Evolutionary conservation across 2,888 invertebrate species (phyloP).

Genomic region (Pomacea canaliculata): DNA sequence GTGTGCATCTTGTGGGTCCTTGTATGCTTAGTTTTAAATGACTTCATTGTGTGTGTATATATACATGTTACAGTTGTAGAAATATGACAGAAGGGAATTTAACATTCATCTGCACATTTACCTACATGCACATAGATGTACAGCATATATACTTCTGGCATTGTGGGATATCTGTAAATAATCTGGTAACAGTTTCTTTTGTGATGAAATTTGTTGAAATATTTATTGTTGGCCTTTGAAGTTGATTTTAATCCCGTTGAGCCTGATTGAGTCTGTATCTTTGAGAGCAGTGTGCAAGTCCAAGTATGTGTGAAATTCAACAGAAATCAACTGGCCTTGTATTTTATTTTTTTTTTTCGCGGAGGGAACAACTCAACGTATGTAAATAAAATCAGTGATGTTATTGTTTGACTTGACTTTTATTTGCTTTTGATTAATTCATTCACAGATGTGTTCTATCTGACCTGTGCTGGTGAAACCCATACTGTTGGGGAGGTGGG

Average conservation of each 20-base stretch:
- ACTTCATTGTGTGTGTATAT: too few relatives aligned
- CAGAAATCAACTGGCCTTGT: background rate
- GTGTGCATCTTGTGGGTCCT: too few relatives aligned
- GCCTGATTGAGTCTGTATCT: background rate
- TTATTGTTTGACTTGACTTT: background rate
- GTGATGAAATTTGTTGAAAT: background rate
- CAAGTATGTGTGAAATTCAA: background rate
- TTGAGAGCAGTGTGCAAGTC: background rate
- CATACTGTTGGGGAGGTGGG: too few relatives aligned
- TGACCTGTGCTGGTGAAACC: too few relatives aligned
- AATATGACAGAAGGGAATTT: too few relatives aligned
- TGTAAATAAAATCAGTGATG: background rate
- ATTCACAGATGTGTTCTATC: too few relatives aligned
- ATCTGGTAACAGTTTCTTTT: background rate
- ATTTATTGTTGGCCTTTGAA: background rate
- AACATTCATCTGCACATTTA: too few relatives aligned
- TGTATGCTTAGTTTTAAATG: too few relatives aligned
- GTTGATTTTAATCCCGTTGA: background rate
- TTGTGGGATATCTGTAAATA: slow-evolving; percentile 3
- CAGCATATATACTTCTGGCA: background rate
- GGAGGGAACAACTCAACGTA: background rate
- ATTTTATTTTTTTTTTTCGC: background rate
- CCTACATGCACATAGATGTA: too few relatives aligned
- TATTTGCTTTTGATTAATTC: background rate
- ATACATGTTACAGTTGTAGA: too few relatives aligned